Evolutionary conservation across 2,797 vertebrate genomes (phyloP).

Genomic region (Epinephelus awoara): DNA sequence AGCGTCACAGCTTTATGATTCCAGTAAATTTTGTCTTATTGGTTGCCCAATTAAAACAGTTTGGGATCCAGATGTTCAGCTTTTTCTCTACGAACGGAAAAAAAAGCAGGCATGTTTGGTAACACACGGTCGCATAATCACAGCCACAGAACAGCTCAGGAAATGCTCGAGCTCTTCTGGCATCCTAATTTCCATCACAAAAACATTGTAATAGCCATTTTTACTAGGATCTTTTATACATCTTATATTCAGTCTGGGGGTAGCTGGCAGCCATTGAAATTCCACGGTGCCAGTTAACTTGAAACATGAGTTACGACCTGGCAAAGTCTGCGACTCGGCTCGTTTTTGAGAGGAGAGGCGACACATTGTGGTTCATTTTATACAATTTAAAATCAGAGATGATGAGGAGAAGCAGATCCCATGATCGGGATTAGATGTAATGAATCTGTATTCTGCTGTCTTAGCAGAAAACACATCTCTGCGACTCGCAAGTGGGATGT

Average conservation of each 20-base stretch:
- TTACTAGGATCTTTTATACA: conserved; percentile 61
- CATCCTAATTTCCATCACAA: conserved; percentile 68
- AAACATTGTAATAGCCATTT: conserved; percentile 68
- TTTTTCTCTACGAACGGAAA: conserved; percentile 44
- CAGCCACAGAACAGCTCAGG: conserved; percentile 61
- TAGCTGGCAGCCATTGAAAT: conserved; percentile 58
- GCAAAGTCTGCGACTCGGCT: conserved; percentile 11
- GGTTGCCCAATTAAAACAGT: conserved; percentile 65
- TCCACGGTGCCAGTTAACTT: conserved; percentile 65
- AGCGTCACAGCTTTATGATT: conserved; percentile 47
- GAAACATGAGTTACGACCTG: conserved; percentile 41
- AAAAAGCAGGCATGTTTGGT: conserved; percentile 23
- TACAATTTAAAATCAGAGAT: conserved; percentile 42
- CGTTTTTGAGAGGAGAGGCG: conserved; percentile 27
- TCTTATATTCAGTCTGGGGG: conserved; percentile 57
- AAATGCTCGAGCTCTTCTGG: conserved; percentile 60
- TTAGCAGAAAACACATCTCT: conserved; percentile 15
- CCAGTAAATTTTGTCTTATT: conserved; percentile 51
- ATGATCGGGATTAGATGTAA: conserved; percentile 40
- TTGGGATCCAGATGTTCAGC: conserved; percentile 78
- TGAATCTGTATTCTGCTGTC: background rate
- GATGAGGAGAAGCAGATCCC: conserved; percentile 35
- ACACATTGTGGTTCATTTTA: conserved; percentile 35
- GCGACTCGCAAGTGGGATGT: conserved; percentile 18
- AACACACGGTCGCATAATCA: conserved; percentile 52